Base-by-base conservation (phyloP, 30 jellyfish, hydroid and myxozoan genomes). In the Nemopilema nomurai region DNA sequence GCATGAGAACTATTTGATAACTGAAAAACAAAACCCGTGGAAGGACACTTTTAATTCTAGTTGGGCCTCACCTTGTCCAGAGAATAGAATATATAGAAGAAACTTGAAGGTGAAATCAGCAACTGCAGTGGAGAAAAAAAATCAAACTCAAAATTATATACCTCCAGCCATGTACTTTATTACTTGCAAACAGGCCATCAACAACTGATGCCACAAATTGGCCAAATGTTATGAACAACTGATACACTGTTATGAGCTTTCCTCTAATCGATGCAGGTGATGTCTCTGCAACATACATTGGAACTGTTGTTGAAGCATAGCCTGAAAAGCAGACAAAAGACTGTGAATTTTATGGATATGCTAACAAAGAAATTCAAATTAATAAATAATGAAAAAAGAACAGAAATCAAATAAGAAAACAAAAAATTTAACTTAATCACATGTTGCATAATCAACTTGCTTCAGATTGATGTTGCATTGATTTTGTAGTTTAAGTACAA, bases 231-330 rank as follows among this genome's bases (percentile, higher is more conserved):
- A 93, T 93, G 49, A 89, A 84, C 90, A 93, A 18, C 62, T 76
- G 93, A 80, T 93, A 89, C 41, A 85, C 77, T 13, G 98, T 93
- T 23, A 93, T 94, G 18, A 93, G 91, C 53, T 72, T 79, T 1
- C 98, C 98, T 51, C 98, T 65, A 16, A 88, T 84, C 16, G 79
- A 68, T 18, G 98, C 89, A 1, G 98, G 97, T n/a, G 97, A 90
- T 68, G 97, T 92, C 49, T 93, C 98, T 8, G 98, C 98, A 4
- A 93, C 82, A 62, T 93, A 93, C 57, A 93, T 81, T 51, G 98
- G 98, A 22, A 90, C 97, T 0, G 96, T 84, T 87, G 88, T 69
- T 49, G 97, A 89, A 29, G 96, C 96, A 70, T 79, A 81, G 0
- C 98, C 98, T 93, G 63, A 4, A 79, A 33, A n/a, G 67, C 20